Evolutionary conservation across 2,888 invertebrate species (phyloP).

Genomic region (Eustalomyia histrio): DNA sequence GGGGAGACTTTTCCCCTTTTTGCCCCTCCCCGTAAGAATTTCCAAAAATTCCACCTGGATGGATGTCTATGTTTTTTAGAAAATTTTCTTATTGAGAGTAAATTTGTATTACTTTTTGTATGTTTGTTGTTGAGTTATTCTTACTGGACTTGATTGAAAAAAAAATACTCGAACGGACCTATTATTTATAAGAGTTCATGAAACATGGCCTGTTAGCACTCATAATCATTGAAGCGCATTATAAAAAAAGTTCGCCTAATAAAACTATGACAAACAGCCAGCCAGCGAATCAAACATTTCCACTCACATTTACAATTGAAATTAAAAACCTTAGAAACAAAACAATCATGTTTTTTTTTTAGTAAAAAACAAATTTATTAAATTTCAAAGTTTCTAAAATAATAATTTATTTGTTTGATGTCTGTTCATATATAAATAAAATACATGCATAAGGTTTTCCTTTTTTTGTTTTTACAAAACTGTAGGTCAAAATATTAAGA

Average conservation of each 20-base stretch:
- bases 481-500: constrained; percentile 61
- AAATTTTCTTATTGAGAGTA: too few species aligned
- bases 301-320: constrained; percentile 38
- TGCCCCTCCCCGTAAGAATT: too few species aligned
- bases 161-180: too few species aligned
- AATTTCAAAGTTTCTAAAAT: constrained; percentile 32
- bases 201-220: constrained; percentile 54
- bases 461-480: constrained; percentile 34
- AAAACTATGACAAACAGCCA: constrained; percentile 39
- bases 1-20: too few species aligned
- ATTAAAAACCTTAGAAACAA: constrained; percentile 45
- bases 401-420: background rate
- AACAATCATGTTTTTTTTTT: constrained; percentile 16
- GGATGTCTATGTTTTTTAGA: too few species aligned
- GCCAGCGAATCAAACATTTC: constrained; percentile 21
- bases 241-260: background rate
- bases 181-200: constrained; percentile 48
- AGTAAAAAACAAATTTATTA: constrained; percentile 15
- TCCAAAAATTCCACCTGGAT: too few species aligned
- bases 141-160: too few species aligned
- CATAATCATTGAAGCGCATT: constrained; percentile 57
- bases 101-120: too few species aligned
- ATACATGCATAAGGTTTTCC: background rate
- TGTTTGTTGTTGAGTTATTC: too few species aligned
- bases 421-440: background rate